Evolutionary conservation across 2,888 invertebrate species (phyloP).

Genomic region (Lasioglossum figueresi): DNA sequence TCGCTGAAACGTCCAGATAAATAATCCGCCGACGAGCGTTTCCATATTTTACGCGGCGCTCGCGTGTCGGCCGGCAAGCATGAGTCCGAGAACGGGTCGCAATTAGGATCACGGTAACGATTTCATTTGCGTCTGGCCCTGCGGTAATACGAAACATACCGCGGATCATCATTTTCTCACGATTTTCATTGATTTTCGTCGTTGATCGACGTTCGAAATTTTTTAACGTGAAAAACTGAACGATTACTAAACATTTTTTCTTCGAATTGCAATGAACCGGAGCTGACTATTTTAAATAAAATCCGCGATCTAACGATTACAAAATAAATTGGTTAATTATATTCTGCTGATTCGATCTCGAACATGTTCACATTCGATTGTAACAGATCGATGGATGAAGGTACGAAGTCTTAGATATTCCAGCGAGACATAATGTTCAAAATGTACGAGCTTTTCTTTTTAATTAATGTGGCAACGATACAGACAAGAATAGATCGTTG

Average conservation of each 20-base stretch:
- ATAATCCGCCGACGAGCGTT: slow-evolving; percentile 33
- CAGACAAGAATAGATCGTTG: background rate
- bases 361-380: background rate
- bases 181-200: background rate
- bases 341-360: background rate
- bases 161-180: background rate
- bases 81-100: slow-evolving; percentile 18
- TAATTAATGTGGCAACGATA: background rate
- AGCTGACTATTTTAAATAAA: too few species aligned
- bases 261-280: too few species aligned
- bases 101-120: slow-evolving; percentile 49
- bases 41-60: slow-evolving; percentile 29
- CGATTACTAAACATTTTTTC: too few species aligned
- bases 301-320: background rate
- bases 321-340: too few species aligned
- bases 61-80: slow-evolving; percentile 6
- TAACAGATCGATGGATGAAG: background rate
- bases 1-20: slow-evolving; percentile 35
- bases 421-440: background rate
- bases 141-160: background rate
- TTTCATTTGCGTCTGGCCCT: slow-evolving; percentile 33
- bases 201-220: background rate
- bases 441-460: background rate
- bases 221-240: background rate
- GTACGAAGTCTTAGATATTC: background rate